A percentile compares a stretch with the other conserved stretches of the same genome.
Evolutionary conservation across 2,797 vertebrate species (phyloP).

Genomic region (Cirrhinus molitorella): DNA sequence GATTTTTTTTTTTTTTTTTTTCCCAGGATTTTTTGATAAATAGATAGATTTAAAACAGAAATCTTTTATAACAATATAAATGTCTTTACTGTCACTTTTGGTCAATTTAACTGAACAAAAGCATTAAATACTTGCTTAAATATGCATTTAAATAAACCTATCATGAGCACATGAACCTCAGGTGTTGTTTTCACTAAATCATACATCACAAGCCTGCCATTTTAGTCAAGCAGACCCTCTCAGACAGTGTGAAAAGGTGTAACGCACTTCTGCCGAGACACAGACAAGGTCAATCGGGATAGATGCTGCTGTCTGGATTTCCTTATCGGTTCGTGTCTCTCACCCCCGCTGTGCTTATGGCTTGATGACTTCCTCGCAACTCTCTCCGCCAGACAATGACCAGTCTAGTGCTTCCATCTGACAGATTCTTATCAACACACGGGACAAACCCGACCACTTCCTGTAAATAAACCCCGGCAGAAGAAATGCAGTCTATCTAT

Average conservation of each 20-base stretch:
- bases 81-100: background rate
- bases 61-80: background rate
- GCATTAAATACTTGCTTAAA: too few relatives aligned
- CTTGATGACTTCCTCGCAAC: constrained; percentile 9
- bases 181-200: background rate
- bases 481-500: background rate
- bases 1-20: background rate
- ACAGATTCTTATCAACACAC: constrained; percentile 20
- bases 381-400: constrained; percentile 9
- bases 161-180: background rate
- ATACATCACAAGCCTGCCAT: background rate
- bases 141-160: background rate
- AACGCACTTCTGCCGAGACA: background rate
- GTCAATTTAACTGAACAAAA: background rate
- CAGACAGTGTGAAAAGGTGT: constrained; percentile 14
- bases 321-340: constrained; percentile 11
- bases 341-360: constrained; percentile 25
- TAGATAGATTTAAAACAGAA: background rate
- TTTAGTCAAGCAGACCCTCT: background rate
- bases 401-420: constrained; percentile 9
- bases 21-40: background rate
- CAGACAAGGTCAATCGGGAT: background rate
- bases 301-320: background rate
- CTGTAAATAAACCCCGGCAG: background rate
- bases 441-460: background rate